Evolutionary conservation across 2,888 invertebrate species (phyloP).

Genomic region (Panorpa germanica): DNA sequence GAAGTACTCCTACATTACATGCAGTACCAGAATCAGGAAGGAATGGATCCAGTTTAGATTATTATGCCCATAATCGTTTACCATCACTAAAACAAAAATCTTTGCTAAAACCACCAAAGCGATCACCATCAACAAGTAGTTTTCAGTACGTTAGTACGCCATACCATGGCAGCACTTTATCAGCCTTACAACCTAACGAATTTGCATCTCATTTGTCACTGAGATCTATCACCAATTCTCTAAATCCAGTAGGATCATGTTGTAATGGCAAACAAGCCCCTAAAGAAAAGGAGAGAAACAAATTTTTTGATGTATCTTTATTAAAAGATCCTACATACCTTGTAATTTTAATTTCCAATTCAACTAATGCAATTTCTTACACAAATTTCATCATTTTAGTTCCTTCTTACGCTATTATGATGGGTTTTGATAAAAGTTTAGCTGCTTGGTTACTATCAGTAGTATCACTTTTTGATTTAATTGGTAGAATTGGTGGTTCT

Average conservation of each 20-base stretch:
- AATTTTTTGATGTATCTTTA: conserved; percentile 55
- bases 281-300: conserved; percentile 28
- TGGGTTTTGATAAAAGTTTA: conserved; percentile 48
- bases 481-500: conserved; percentile 71
- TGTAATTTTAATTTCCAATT: conserved; percentile 66
- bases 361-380: conserved; percentile 70
- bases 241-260: conserved; percentile 27
- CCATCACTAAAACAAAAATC: conserved; percentile 17
- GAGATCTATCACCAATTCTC: conserved; percentile 40
- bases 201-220: conserved; percentile 62
- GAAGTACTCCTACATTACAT: conserved; percentile 44
- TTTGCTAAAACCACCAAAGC: conserved; percentile 33
- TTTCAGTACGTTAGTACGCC: conserved; percentile 74
- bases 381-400: conserved; percentile 71
- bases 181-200: conserved; percentile 54
- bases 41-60: conserved; percentile 7
- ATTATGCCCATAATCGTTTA: conserved; percentile 9
- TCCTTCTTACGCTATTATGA: conserved; percentile 52
- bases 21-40: conserved; percentile 52
- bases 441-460: conserved; percentile 60
- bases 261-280: conserved; percentile 19
- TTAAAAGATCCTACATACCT: conserved; percentile 63
- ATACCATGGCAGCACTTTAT: conserved; percentile 68
- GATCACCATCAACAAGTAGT: conserved; percentile 60
- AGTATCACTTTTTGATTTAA: conserved; percentile 61